Base-by-base conservation (phyloP, 2,113 vertebrate genomes). In the Circaetus cinerascens region DNA sequence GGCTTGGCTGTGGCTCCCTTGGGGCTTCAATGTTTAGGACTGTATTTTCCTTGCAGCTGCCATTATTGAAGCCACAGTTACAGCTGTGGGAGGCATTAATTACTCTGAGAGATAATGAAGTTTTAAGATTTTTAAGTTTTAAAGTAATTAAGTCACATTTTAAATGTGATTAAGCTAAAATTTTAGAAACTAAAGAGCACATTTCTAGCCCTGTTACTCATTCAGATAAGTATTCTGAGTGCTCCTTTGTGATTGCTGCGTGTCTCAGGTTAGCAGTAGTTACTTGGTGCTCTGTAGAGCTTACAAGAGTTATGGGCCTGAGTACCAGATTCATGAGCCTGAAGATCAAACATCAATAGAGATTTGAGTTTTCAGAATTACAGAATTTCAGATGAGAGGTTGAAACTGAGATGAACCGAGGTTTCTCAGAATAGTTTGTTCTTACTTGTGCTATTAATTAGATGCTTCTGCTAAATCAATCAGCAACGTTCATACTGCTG, bases 241-340 rank as follows among this genome's bases (percentile, higher is more conserved):
- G 11, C 15, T 85, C 10, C 0, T 69, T 56, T 81, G 29, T 32
- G 34, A 21, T n/a, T 12, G 11, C 48, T 67, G 14, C 0, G 0
- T 72, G 18, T 32, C 20, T 88, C 30, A 22, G n/a, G 38, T 75
- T 72, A 78, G 18, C 57, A 17, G 10, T 32, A 53, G n/a, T 68
- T 57, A 26, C 17, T 41, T 5, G 15, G 21, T 41, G 22, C 30
- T 73, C 75, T 60, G 11, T 30, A 82, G 40, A 79, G 11, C 13
- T 32, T 85, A 21, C 29, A 69, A 6, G 32, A 55, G 6, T 64
- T 76, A 19, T 5, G 23, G 38, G 5, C 13, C 20, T 40, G 18
- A 64, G 29, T 21, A 79, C 22, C 8, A 9, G 27, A 48, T 62
- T 72, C 5, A 5, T 60, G 40, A 60, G 5, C 17, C 41, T 78